Conservation (phyloP, 2,113 vertebrate species). For the Anarhynchus alexandrinus region DNA sequence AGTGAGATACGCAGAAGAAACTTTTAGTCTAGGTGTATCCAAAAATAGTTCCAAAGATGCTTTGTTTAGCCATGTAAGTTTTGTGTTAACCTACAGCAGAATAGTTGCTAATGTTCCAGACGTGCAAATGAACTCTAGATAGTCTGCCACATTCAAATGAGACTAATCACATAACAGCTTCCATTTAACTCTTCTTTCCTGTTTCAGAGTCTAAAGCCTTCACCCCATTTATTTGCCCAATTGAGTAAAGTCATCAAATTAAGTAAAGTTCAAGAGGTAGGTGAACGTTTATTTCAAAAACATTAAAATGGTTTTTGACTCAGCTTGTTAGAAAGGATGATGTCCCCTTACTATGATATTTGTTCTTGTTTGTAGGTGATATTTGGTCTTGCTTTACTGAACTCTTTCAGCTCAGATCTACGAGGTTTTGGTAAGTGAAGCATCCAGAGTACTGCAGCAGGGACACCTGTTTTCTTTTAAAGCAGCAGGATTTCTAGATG, state of each 20-base stretch:
- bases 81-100: neutral
- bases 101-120: neutral
- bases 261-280: constrained; percentile 99
- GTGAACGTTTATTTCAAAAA: constrained; percentile 33
- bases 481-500: neutral
- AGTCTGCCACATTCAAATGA: neutral
- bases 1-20: neutral
- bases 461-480: neutral
- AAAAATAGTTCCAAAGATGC: neutral
- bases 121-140: neutral
- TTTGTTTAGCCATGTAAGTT: neutral
- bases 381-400: constrained; percentile 96
- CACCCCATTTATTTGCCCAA: constrained; percentile 95
- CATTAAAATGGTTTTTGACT: neutral
- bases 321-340: neutral
- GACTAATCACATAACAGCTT: neutral
- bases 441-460: neutral
- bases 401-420: constrained; percentile 94
- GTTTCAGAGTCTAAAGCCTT: constrained; percentile 98
- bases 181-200: constrained; percentile 22
- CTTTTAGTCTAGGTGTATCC: neutral
- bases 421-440: constrained; percentile 90
- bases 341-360: neutral
- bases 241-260: constrained; percentile 99
- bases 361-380: constrained; percentile 84